A percentile compares a stretch with the other conserved stretches of the same genome.
Evolutionary conservation across 2,888 invertebrate species (phyloP).

Genomic region (Limnephilus rhombicus): DNA sequence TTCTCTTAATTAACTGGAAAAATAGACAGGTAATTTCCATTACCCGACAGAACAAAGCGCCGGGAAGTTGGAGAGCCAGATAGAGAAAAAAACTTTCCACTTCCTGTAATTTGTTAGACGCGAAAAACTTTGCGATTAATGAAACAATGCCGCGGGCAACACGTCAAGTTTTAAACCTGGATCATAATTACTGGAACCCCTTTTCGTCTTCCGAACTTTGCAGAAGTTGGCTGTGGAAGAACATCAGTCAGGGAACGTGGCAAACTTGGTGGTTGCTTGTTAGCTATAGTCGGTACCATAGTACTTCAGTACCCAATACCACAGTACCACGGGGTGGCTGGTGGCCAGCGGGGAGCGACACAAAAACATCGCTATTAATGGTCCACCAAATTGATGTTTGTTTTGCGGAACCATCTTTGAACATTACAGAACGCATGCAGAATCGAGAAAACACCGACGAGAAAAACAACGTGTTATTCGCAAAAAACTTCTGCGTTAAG

Average conservation of each 20-base stretch:
- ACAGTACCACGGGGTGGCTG: not conserved
- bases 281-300: not conserved
- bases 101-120: conserved; percentile 66
- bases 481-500: not conserved
- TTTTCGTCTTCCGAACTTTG: conserved; percentile 54
- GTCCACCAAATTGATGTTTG: not conserved
- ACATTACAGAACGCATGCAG: conserved; percentile 5
- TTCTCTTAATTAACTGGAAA: conserved; percentile 65
- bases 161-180: conserved; percentile 67
- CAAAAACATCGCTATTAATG: conserved; percentile 25
- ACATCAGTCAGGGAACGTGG: conserved; percentile 58
- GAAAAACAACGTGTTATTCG: not conserved
- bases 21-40: conserved; percentile 66
- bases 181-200: conserved; percentile 65
- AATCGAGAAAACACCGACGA: conserved; percentile 10
- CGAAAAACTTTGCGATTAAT: conserved; percentile 66
- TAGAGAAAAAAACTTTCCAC: conserved; percentile 61
- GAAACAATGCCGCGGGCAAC: conserved; percentile 66
- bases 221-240: conserved; percentile 47
- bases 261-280: conserved; percentile 25
- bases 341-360: not conserved
- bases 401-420: not conserved
- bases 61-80: conserved; percentile 50
- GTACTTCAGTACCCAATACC: not conserved
- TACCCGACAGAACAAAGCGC: conserved; percentile 63